These are phyloP conservation scores for Zalophus californianus DNA, from an alignment of 2,797 vertebrate species.

Conservation along the genomic window DNA sequence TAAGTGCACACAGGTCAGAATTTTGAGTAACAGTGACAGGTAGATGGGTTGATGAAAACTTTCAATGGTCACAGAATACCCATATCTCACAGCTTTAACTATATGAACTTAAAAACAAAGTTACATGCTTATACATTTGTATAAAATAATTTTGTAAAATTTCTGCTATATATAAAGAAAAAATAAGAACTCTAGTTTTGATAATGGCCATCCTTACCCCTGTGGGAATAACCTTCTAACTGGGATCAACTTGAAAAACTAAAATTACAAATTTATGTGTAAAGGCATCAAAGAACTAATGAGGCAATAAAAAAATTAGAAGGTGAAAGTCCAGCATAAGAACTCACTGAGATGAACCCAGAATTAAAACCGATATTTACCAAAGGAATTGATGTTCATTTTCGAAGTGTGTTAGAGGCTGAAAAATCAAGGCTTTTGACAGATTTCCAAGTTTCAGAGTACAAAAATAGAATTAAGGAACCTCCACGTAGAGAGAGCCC, in stretches of 20 bases:
- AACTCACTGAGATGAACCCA: background rate
- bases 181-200: background rate
- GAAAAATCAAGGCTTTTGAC: background rate
- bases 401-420: background rate
- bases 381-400: background rate
- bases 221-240: background rate
- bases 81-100: background rate
- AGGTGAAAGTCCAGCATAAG: background rate
- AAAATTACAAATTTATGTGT: background rate
- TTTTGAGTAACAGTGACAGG: background rate
- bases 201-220: background rate
- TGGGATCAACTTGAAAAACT: background rate
- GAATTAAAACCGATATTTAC: background rate
- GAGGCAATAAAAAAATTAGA: background rate
- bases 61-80: background rate
- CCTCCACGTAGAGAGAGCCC: background rate
- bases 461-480: background rate
- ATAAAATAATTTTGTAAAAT: background rate
- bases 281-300: slow-evolving; percentile 11
- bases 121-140: background rate
- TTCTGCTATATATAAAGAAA: background rate
- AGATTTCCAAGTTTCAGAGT: background rate
- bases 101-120: slow-evolving; percentile 37
- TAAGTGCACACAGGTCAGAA: background rate
- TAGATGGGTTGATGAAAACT: background rate